These are phyloP conservation scores for Brotula barbata DNA, from an alignment of 2,797 vertebrate genomes.

Conservation along the genomic window DNA sequence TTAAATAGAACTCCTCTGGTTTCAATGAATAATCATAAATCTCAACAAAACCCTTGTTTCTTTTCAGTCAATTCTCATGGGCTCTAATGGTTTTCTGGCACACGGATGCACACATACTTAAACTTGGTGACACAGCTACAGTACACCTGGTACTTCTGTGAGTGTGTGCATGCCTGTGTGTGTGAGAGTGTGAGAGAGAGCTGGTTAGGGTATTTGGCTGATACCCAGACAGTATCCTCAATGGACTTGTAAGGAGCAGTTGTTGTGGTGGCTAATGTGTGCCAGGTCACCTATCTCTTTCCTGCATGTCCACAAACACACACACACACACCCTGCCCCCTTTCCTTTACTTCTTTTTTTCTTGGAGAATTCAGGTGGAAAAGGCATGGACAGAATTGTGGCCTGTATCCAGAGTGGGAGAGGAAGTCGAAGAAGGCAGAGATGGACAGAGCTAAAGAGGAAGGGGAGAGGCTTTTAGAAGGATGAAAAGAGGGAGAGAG, in stretches of 20 bases:
- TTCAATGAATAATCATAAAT: slow-evolving; percentile 46
- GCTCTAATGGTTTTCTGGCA: slow-evolving; percentile 7
- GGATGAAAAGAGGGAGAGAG: slow-evolving; percentile 51
- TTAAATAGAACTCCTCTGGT: slow-evolving; percentile 23
- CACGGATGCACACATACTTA: slow-evolving; percentile 15
- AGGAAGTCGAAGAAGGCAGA: slow-evolving; percentile 28
- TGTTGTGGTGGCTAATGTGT: slow-evolving; percentile 32
- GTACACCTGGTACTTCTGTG: slow-evolving; percentile 36
- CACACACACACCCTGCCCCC: slow-evolving; percentile 3
- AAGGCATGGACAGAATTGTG: slow-evolving; percentile 43
- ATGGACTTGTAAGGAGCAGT: slow-evolving; percentile 49
- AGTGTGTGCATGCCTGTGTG: slow-evolving; percentile 13
- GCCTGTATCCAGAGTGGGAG: slow-evolving; percentile 30
- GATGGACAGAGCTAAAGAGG: slow-evolving; percentile 54
- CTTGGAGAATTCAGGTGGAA: slow-evolving; percentile 44
- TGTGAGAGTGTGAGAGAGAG: slow-evolving; percentile 22
- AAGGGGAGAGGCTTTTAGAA: slow-evolving; percentile 53
- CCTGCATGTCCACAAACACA: slow-evolving; percentile 2
- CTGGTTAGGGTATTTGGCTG: slow-evolving; percentile 55
- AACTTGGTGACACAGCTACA: slow-evolving; percentile 21
- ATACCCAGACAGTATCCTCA: slow-evolving; percentile 51
- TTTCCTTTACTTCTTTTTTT: slow-evolving; percentile 28
- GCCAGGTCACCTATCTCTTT: slow-evolving; percentile 41
- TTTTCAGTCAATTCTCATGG: slow-evolving; percentile 21
- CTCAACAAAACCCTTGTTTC: slow-evolving; percentile 13